phyloP scores from a whole-genome alignment of 2,113 vertebrate species.

The Eurypyga helias region DNA sequence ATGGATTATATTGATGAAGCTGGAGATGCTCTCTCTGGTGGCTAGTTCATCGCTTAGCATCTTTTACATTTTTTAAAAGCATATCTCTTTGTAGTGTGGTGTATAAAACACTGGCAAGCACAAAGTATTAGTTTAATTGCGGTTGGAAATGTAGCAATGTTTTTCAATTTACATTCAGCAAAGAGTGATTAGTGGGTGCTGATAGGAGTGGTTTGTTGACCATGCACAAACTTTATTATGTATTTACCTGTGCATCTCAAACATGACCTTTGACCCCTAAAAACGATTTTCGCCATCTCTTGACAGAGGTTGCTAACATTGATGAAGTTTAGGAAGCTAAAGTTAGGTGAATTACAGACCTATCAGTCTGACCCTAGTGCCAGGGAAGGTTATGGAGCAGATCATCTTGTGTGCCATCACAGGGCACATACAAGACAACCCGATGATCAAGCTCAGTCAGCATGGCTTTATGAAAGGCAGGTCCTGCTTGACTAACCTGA shows the following conservation, averaged over 20 bases:
- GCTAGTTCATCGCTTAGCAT: background rate
- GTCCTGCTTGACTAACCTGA: too few relatives aligned
- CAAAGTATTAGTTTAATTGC: background rate
- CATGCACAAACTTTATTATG: background rate
- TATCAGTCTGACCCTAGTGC: too few relatives aligned
- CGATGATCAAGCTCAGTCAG: too few relatives aligned
- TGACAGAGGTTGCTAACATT: background rate
- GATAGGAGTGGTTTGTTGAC: background rate
- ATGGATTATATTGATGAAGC: background rate
- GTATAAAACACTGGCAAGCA: background rate
- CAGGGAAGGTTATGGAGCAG: too few relatives aligned
- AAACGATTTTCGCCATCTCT: background rate
- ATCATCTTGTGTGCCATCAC: too few relatives aligned
- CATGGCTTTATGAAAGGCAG: too few relatives aligned
- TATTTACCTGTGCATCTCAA: background rate
- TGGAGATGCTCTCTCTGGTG: background rate
- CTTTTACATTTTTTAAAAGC: background rate
- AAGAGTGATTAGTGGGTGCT: background rate
- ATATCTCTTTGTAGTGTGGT: rapidly evolving
- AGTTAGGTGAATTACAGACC: too few relatives aligned
- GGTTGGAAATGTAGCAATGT: background rate
- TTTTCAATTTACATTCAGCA: background rate
- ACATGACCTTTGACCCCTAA: background rate
- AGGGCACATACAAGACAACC: too few relatives aligned
- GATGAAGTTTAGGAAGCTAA: background rate